Conservation (phyloP, 1,140 invertebrate species). For the Listronotus oregonensis region DNA sequence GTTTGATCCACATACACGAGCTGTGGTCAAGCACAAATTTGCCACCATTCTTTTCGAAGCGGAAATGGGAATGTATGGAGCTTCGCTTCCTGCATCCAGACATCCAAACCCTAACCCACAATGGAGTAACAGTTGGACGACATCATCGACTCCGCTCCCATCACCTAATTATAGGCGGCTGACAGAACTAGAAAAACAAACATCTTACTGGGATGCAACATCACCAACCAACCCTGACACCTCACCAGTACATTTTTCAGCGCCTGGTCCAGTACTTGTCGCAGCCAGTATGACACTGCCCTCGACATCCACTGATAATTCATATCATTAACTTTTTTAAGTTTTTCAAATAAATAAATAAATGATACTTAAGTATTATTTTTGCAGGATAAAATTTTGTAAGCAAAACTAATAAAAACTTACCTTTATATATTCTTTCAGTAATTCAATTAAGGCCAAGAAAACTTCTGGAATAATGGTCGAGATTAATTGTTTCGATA, state of each 20-base stretch:
- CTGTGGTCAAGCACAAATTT: conserved; percentile 1
- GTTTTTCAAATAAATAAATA: background rate
- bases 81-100: background rate
- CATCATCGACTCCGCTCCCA: background rate
- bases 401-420: too few species aligned
- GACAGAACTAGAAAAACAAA: background rate
- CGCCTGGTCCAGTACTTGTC: background rate
- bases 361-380: background rate
- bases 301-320: background rate
- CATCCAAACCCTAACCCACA: background rate
- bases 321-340: background rate
- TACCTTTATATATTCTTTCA: too few species aligned
- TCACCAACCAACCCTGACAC: background rate
- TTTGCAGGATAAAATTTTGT: background rate
- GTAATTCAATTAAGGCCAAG: too few species aligned
- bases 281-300: background rate
- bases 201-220: background rate
- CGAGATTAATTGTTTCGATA: too few species aligned
- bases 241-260: background rate
- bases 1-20: background rate
- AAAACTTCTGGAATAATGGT: too few species aligned
- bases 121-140: background rate
- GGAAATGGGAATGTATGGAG: background rate
- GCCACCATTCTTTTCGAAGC: conserved; percentile 1
- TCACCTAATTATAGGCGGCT: background rate